phyloP scores from a whole-genome alignment of 2,113 vertebrate genomes.

The Lepus americanus region DNA sequence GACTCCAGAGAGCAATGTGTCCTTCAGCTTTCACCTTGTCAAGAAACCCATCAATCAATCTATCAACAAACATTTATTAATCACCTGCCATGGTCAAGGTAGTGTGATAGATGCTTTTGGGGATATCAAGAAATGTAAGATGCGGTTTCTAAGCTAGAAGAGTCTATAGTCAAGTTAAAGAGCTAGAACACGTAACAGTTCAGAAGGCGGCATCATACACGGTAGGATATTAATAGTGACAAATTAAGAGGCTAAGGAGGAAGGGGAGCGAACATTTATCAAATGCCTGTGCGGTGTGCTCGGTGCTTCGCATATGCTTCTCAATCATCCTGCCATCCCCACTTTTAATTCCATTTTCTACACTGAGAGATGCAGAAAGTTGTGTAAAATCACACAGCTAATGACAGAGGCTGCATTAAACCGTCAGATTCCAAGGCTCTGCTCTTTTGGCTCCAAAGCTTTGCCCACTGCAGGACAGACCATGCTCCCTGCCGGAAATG shows the following conservation, averaged over 20 bases:
- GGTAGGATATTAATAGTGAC: conserved; percentile 47
- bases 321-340: conserved; percentile 34
- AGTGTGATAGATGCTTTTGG: conserved; percentile 29
- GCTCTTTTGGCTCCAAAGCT: neutral
- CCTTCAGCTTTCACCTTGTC: conserved; percentile 69
- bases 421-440: neutral
- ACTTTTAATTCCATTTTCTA: conserved; percentile 47
- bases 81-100: conserved; percentile 39
- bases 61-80: conserved; percentile 60
- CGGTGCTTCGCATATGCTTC: neutral
- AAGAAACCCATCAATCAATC: conserved; percentile 62
- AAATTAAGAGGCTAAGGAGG: conserved; percentile 14
- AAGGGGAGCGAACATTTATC: conserved; percentile 39
- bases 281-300: neutral
- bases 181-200: neutral
- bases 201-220: conserved; percentile 18
- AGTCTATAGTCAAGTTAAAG: conserved; percentile 30
- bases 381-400: conserved; percentile 19
- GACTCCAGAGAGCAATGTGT: conserved; percentile 10
- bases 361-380: neutral
- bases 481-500: neutral
- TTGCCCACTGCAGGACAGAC: neutral
- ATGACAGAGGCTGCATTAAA: neutral
- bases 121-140: conserved; percentile 62
- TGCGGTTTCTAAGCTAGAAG: conserved; percentile 45